phyloP scores from a whole-genome alignment of 1,140 invertebrate genomes.

The Periplaneta americana region DNA sequence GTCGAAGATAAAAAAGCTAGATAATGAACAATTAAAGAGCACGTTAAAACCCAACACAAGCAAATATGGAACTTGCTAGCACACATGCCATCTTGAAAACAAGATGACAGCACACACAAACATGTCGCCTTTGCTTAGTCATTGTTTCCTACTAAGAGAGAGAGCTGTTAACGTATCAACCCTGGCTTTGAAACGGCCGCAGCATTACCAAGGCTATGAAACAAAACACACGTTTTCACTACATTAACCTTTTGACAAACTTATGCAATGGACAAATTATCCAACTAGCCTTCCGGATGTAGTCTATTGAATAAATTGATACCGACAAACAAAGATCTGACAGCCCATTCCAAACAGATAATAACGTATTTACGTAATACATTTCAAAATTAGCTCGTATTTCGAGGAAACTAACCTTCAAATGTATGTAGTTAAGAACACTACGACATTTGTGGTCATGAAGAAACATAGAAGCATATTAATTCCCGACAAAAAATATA shows the following conservation, averaged over 20 bases:
- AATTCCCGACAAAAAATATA: too few relatives aligned
- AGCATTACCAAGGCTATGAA: not conserved
- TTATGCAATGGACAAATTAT: not conserved
- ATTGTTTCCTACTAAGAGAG: not conserved
- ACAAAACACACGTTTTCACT: not conserved
- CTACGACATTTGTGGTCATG: too few relatives aligned
- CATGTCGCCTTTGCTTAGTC: not conserved
- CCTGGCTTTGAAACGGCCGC: not conserved
- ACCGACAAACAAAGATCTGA: not conserved
- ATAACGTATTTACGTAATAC: not conserved
- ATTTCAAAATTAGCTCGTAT: not conserved
- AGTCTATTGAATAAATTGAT: not conserved
- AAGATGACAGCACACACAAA: too few relatives aligned
- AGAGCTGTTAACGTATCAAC: not conserved
- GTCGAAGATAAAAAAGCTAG: too few relatives aligned
- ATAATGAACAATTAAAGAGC: too few relatives aligned
- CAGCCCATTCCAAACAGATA: not conserved
- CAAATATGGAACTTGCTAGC: too few relatives aligned
- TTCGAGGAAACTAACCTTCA: not conserved
- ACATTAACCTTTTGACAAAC: not conserved
- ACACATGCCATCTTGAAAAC: too few relatives aligned
- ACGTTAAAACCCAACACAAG: too few relatives aligned
- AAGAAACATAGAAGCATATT: too few relatives aligned
- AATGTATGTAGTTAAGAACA: too few relatives aligned
- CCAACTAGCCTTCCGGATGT: not conserved